Base-by-base conservation (phyloP, 2,797 vertebrate species). In the Hirundo rustica region DNA sequence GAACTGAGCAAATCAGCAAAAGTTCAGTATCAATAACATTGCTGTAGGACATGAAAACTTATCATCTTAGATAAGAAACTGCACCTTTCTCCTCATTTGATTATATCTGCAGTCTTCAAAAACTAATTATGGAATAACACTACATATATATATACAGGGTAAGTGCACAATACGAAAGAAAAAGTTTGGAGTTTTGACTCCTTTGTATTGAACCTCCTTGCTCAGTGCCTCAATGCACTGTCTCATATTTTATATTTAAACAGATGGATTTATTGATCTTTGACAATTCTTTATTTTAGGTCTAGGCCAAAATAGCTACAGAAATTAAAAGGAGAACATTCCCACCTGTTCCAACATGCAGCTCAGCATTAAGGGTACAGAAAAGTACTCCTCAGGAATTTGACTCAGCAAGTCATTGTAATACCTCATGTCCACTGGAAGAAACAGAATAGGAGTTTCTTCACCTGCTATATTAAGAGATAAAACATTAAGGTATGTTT, bases 271-370 rank as follows among this genome's bases (percentile, higher is more conserved):
- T 62, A 54, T 18, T 54, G 25, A 60, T 72, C 58, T 68, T 61
- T 66, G 42, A 77, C 5, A 74, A 67, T 45, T 71, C 7, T n/a
- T 58, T 75, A 57, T 14, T 74, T 17, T 16, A 90, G 7, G 5
- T 60, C 38, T 42, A 73, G 67, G 23, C 7, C 0, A 0, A 78
- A 93, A 58, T 36, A 84, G 34, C 30, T 54, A 66, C 22, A 79
- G 18, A 50, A 80, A 76, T 38, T 29, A 66, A 22, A 60, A 36
- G 23, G n/a, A 38, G 19, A 64, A n/a, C 30, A 70, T 72, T 90
- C 93, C 36, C 68, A 99, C 99, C 98, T 99, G 99, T 74, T 99
- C 98, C 80, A 99, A 93, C 96, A 99, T 98, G 93, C 99, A 99
- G 89, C 98, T 97, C 79, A 99, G 80, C 42, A 99, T 97, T 47